phyloP scores from a whole-genome alignment of 2,797 vertebrate species.

The Loris lydekkerianus region DNA sequence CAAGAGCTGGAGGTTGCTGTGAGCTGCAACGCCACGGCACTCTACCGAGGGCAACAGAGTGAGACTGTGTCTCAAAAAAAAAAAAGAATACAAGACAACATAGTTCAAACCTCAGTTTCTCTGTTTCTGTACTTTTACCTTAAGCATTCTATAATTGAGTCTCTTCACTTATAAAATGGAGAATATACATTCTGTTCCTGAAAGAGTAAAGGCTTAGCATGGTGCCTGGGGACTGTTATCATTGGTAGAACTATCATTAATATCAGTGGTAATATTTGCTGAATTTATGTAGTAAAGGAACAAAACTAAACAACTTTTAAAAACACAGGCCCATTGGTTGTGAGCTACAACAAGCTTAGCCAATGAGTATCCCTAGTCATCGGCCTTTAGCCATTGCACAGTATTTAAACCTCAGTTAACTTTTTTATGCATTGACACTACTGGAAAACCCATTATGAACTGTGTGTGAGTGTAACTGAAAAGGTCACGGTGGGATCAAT shows the following conservation, averaged over 20 bases:
- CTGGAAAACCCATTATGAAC: slow-evolving; percentile 73
- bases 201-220: slow-evolving; percentile 19
- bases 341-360: slow-evolving; percentile 3
- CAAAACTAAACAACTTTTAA: slow-evolving; percentile 49
- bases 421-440: slow-evolving; percentile 62
- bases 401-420: slow-evolving; percentile 67
- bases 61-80: too few relatives aligned
- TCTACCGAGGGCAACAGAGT: too few relatives aligned
- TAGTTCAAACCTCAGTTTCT: background rate
- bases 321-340: background rate
- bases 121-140: slow-evolving; percentile 40
- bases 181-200: background rate
- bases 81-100: background rate
- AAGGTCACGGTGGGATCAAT: slow-evolving; percentile 77
- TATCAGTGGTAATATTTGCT: slow-evolving; percentile 32
- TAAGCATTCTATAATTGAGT: slow-evolving; percentile 37
- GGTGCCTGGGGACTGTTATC: slow-evolving; percentile 48
- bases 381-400: slow-evolving; percentile 38
- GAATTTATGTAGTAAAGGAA: slow-evolving; percentile 8
- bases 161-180: slow-evolving; percentile 54
- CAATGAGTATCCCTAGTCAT: background rate
- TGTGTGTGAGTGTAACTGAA: slow-evolving; percentile 67
- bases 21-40: too few relatives aligned
- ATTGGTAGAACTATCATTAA: slow-evolving; percentile 24
- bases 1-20: too few relatives aligned